A percentile compares a stretch with the other conserved stretches of the same genome.
These are phyloP conservation scores for Myotis daubentonii DNA, from an alignment of 2,797 vertebrate genomes.

Conservation along the genomic window DNA sequence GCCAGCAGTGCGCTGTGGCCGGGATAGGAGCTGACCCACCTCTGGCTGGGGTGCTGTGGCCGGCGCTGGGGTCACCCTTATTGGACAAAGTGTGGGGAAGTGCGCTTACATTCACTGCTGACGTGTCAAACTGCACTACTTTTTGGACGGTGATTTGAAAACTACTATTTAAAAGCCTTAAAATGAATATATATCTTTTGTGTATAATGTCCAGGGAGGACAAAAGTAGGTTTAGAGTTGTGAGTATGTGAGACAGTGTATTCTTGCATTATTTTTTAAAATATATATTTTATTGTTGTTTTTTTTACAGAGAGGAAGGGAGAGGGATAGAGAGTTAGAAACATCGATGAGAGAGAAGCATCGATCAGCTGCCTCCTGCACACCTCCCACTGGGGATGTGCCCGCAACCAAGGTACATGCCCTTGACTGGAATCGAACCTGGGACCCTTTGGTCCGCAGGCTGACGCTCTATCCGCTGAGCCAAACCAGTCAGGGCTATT, in stretches of 20 bases:
- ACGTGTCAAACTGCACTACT: neutral
- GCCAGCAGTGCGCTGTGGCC: neutral
- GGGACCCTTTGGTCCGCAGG: too few species aligned
- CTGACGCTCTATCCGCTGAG: too few species aligned
- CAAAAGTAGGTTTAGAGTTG: neutral
- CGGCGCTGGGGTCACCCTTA: neutral
- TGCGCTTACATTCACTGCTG: neutral
- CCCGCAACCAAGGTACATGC: too few species aligned
- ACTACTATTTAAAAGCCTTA: neutral
- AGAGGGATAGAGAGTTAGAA: too few species aligned
- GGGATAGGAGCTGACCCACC: too few species aligned
- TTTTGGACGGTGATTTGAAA: neutral
- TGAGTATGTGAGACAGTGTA: neutral
- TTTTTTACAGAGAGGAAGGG: too few species aligned
- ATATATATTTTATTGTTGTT: too few species aligned
- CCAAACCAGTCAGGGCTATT: neutral
- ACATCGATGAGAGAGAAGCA: too few species aligned
- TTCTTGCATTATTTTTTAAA: neutral
- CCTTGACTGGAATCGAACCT: too few species aligned
- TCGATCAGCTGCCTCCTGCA: too few species aligned
- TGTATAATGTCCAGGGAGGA: neutral
- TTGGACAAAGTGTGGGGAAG: neutral
- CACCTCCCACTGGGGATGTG: too few species aligned
- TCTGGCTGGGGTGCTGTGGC: neutral
- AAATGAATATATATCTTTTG: neutral